Evolutionary conservation across 2,113 vertebrate genomes (phyloP), one percentile per base, ranked within the genome.

Genomic region (Urocolius indicus): DNA sequence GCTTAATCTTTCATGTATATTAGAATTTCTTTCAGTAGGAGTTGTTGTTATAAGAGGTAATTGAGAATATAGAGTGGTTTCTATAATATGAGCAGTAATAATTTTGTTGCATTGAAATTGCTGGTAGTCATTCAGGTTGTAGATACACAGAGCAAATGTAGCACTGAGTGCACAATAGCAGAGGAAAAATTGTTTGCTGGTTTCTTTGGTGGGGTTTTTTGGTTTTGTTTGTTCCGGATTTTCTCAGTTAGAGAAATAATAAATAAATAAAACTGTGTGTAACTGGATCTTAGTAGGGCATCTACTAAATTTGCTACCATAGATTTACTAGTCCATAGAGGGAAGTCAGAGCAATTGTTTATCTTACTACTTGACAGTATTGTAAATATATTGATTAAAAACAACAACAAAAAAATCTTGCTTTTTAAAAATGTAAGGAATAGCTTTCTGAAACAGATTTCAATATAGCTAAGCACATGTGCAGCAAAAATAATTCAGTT

Each of bases 271-370:
- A 62, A 58, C 32, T 54, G 6, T 36, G 21, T 16, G 8, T 49
- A 96, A 84, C 72, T 89, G 84, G 51, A 52, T 91, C 59, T 78
- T 96, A 94, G 96, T 96, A 88, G 38, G 68, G 84, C 84, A 97
- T 83, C 90, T 92, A 59, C 54, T 91, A 85, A 96, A 95, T 59
- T 92, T 62, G 38, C 68, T 96, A 63, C 66, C 71, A 9, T 77
- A 63, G 73, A 91, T 90, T 95, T 78, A 69, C 75, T 87, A 67
- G 43, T 63, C 24, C 4, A 2, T n/a, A 55, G 45, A 83, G 16
- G 13, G 54, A 79, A 94, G 30, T 78, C 67, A 87, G 49, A 77
- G 87, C 49, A 75, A 17, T 75, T 87, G 45, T 48, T 90, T 30
- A 54, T 72, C 32, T 91, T 81, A 68, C 13, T 57, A 69, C 21